These are phyloP conservation scores for Ceyx erithaca DNA, from an alignment of 2,797 vertebrate species.

Conservation along the genomic window DNA sequence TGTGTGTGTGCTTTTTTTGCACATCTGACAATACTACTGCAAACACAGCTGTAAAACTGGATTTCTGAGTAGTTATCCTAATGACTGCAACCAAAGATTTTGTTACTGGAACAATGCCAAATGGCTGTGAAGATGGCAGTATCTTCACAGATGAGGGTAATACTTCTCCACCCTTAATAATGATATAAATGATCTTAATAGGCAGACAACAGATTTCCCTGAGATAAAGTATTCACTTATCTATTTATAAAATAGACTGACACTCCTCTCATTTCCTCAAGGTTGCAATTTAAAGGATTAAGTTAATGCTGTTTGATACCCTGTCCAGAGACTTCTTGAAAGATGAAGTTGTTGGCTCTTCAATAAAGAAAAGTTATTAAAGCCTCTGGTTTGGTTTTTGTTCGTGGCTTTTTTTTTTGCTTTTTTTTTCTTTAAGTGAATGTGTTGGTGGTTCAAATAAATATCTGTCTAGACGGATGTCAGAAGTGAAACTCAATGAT, in stretches of 20 bases:
- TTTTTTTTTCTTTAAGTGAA: not conserved
- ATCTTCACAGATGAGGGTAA: not conserved
- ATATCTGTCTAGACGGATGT: conserved; percentile 28
- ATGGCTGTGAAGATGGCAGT: not conserved
- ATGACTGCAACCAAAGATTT: not conserved
- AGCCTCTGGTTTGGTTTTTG: not conserved
- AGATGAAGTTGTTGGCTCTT: conserved; percentile 19
- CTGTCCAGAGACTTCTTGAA: conserved; percentile 17
- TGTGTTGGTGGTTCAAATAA: conserved; percentile 25
- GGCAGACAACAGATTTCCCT: conserved; percentile 25
- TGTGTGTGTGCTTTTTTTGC: no score
- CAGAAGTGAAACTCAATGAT: conserved; percentile 12
- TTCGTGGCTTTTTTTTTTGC: no score
- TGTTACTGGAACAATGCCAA: not conserved
- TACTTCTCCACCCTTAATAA: not conserved
- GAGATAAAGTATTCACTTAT: not conserved
- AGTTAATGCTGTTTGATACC: conserved; percentile 35
- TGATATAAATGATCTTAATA: conserved; percentile 27
- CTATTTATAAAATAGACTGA: conserved; percentile 16
- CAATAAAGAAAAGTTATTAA: not conserved
- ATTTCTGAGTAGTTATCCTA: not conserved
- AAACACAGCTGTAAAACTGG: not conserved
- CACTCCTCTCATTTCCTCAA: not conserved
- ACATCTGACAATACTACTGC: not conserved
- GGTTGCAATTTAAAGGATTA: conserved; percentile 53